Evolutionary conservation across 53 echinoderm and acorn worm genomes (phyloP).

Genomic region (Holothuria scabra): DNA sequence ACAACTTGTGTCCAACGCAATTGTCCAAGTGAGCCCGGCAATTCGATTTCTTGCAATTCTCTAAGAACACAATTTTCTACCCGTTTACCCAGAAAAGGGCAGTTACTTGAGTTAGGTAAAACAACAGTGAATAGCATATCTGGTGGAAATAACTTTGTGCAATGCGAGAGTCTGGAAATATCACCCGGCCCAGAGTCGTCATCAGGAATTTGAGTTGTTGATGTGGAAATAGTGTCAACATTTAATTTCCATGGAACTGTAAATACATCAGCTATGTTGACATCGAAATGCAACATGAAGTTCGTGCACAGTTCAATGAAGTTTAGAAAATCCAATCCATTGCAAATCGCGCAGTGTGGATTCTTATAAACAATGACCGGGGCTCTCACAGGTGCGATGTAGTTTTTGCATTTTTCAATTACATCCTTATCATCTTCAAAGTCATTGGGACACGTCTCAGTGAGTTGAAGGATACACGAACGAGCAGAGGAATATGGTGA

Average conservation of each 20-base stretch:
- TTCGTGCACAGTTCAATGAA: background rate
- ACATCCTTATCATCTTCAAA: background rate
- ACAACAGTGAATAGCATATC: background rate
- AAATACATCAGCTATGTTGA: background rate
- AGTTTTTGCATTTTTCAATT: slow-evolving; percentile 8
- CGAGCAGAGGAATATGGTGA: background rate
- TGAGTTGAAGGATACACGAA: too few species aligned
- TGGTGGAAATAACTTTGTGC: background rate
- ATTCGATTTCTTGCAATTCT: background rate
- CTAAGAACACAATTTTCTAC: background rate
- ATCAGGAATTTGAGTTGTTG: background rate
- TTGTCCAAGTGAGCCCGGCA: background rate
- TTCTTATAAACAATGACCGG: background rate
- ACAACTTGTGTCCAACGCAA: background rate
- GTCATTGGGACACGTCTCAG: background rate
- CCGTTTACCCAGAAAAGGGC: background rate
- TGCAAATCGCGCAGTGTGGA: slow-evolving; percentile 7
- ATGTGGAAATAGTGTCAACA: background rate
- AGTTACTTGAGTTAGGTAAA: background rate
- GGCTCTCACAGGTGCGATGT: background rate
- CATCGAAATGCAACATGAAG: background rate
- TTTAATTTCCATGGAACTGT: background rate
- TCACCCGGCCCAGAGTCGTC: background rate
- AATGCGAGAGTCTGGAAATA: background rate
- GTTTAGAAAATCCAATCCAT: background rate